Conservation (phyloP, 2,888 invertebrate genomes). For the Leucozona laternaria region DNA sequence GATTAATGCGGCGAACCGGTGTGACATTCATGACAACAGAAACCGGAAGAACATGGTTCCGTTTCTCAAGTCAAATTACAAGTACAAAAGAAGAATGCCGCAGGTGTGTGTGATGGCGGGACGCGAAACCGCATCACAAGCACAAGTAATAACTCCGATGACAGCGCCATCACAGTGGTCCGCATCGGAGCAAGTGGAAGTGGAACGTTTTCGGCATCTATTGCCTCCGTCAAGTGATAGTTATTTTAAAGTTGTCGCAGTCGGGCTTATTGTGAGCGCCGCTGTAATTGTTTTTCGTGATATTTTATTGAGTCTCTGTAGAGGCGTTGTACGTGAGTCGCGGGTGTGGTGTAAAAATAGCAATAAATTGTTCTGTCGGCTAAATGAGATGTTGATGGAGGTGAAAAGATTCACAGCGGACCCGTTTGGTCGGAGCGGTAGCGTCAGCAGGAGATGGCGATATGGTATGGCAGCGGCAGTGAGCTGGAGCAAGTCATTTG, state of each 20-base stretch:
- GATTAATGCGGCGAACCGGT: conserved; percentile 55
- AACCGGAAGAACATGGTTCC: conserved; percentile 73
- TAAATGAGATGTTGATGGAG: conserved; percentile 61
- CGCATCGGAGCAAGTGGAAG: conserved; percentile 54
- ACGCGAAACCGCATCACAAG: not conserved
- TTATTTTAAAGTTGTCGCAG: conserved; percentile 58
- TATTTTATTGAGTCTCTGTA: conserved; percentile 66
- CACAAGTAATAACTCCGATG: conserved; percentile 51
- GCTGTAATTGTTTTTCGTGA: conserved; percentile 69
- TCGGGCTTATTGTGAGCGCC: conserved; percentile 63
- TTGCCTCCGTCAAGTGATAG: conserved; percentile 62
- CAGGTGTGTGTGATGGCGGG: conserved; percentile 53
- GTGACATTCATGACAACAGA: conserved; percentile 60
- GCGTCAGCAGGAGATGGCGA: conserved; percentile 21
- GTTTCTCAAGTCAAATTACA: conserved; percentile 83
- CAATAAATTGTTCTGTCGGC: conserved; percentile 55
- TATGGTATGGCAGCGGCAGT: conserved; percentile 28
- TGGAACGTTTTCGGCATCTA: conserved; percentile 57
- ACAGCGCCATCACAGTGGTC: conserved; percentile 29
- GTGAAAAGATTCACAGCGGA: conserved; percentile 51
- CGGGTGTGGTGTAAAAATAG: conserved; percentile 71
- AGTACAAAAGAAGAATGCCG: conserved; percentile 82
- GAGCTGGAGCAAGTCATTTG: conserved; percentile 52
- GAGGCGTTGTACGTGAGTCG: conserved; percentile 61
- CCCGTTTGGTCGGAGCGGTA: not conserved